These are phyloP conservation scores for Scortum barcoo DNA, from an alignment of 2,113 vertebrate species.

Conservation along the genomic window DNA sequence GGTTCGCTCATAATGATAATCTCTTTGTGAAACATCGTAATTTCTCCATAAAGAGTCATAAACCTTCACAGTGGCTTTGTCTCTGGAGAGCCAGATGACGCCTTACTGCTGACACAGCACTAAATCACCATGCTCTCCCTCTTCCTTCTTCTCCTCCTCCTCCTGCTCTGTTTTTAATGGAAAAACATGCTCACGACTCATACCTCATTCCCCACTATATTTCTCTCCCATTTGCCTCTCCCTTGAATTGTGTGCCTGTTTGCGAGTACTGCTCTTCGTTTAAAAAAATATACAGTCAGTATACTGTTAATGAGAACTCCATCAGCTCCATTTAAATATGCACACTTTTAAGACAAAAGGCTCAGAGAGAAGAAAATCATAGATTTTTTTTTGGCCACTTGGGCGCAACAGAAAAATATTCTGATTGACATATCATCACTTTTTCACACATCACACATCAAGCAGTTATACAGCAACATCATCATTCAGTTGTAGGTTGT, in stretches of 20 bases:
- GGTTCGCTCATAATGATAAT: constrained; percentile 67
- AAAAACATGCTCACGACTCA: constrained; percentile 56
- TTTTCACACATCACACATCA: neutral
- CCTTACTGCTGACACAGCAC: constrained; percentile 72
- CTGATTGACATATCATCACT: neutral
- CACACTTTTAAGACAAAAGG: neutral
- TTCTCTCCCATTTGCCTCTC: neutral
- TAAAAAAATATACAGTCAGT: neutral
- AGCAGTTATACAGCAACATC: neutral
- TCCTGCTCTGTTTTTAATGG: constrained; percentile 47
- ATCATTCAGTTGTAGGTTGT: neutral
- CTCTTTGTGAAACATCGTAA: constrained; percentile 66
- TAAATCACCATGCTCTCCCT: constrained; percentile 66
- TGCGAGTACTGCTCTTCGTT: neutral
- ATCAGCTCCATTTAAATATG: neutral
- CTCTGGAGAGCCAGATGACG: constrained; percentile 63
- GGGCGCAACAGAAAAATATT: neutral
- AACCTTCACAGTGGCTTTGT: constrained; percentile 63
- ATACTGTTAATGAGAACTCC: neutral
- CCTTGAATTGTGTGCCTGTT: constrained; percentile 2
- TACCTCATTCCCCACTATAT: constrained; percentile 13
- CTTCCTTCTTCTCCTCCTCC: constrained; percentile 13
- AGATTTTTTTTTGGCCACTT: neutral
- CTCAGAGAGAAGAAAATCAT: neutral
- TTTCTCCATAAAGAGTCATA: constrained; percentile 73